A percentile compares a stretch with the other conserved stretches of the same genome.
Evolutionary conservation across 2,888 invertebrate species (phyloP).

Genomic region (Mycalesis mineus): DNA sequence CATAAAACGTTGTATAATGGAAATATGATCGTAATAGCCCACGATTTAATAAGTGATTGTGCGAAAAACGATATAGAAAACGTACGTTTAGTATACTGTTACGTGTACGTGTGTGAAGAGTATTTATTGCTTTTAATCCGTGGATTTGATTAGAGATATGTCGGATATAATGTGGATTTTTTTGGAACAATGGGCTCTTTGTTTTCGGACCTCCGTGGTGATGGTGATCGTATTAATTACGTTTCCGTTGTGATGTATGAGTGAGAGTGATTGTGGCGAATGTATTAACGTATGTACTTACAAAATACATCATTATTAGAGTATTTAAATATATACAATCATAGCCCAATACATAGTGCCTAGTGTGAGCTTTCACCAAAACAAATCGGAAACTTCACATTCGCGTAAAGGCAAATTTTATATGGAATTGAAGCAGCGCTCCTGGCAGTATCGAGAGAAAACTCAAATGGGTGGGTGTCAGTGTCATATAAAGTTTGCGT

Average conservation of each 20-base stretch:
- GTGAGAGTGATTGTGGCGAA: not conserved
- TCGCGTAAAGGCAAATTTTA: too few species aligned
- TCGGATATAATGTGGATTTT: conserved; percentile 32
- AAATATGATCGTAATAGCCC: conserved; percentile 55
- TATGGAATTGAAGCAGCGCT: too few species aligned
- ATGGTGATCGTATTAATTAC: conserved; percentile 11
- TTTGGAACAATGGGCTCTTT: conserved; percentile 30
- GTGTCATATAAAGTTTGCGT: too few species aligned
- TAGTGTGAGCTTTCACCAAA: too few species aligned
- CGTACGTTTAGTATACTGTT: conserved; percentile 37
- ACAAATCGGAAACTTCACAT: too few species aligned
- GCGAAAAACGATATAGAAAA: conserved; percentile 46
- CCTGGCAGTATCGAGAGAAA: too few species aligned
- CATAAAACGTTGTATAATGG: not conserved
- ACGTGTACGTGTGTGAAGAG: conserved; percentile 46
- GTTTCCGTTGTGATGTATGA: not conserved
- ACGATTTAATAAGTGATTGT: conserved; percentile 63
- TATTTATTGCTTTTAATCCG: conserved; percentile 62
- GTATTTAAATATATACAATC: too few species aligned
- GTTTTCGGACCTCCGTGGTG: conserved; percentile 14
- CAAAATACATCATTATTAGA: too few species aligned
- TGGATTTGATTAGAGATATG: conserved; percentile 42
- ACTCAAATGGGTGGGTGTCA: too few species aligned
- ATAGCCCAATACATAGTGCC: too few species aligned
- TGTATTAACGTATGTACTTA: not conserved